Evolutionary conservation across 1,140 invertebrate species (phyloP).

Genomic region (Pissodes strobi): DNA sequence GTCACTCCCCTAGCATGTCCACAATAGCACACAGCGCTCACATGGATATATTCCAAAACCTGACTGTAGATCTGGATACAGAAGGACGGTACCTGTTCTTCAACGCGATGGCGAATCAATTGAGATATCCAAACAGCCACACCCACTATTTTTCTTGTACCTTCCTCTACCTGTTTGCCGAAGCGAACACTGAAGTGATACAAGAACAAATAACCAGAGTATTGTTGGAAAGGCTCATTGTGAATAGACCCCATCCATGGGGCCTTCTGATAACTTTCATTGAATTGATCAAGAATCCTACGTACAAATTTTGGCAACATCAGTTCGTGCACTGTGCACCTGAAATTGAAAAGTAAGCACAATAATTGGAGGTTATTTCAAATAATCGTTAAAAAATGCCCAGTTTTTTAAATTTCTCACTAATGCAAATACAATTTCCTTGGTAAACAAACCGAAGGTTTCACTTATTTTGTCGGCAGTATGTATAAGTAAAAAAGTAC

Average conservation of each 20-base stretch:
- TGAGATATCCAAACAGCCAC: conserved; percentile 98
- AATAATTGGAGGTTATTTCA: too few relatives aligned
- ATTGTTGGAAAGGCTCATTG: conserved; percentile 93
- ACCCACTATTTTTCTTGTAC: conserved; percentile 99
- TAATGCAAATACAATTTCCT: too few relatives aligned
- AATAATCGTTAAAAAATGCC: too few relatives aligned
- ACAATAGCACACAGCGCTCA: conserved; percentile 96
- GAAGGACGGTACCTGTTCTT: conserved; percentile 96
- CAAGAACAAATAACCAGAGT: conserved; percentile 90
- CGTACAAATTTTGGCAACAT: conserved; percentile 99
- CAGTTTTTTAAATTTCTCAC: too few relatives aligned
- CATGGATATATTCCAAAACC: conserved; percentile 99
- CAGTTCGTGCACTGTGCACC: conserved; percentile 99
- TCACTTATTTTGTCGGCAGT: too few relatives aligned
- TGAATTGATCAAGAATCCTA: conserved; percentile 97
- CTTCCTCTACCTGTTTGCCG: conserved; percentile 95
- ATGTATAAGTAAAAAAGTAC: too few relatives aligned
- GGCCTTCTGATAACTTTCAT: conserved; percentile 98
- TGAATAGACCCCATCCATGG: conserved; percentile 99
- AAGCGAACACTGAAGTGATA: conserved; percentile 95
- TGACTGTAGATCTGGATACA: conserved; percentile 95
- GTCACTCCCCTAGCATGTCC: conserved; percentile 89
- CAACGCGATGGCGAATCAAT: conserved; percentile 97
- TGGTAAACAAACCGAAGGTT: too few relatives aligned
- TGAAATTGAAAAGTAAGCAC: conserved; percentile 99